Evolutionary conservation across 2,797 vertebrate genomes (phyloP).

Genomic region (Syngnathus acus): DNA sequence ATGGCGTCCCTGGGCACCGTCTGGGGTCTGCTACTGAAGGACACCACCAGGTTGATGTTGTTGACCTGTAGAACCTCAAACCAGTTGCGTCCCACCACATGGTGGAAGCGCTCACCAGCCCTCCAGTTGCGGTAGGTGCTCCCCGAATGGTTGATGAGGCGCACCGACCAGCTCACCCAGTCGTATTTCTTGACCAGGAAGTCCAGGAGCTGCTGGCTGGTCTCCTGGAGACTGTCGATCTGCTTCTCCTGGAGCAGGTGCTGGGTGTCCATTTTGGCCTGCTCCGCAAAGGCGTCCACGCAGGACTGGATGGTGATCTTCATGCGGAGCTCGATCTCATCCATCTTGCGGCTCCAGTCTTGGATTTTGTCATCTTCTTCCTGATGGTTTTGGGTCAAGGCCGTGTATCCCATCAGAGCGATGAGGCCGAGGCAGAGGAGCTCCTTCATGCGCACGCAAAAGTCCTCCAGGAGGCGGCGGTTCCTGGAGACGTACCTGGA

Average conservation of each 20-base stretch:
- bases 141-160: slow-evolving; percentile 63
- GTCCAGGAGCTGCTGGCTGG: slow-evolving; percentile 48
- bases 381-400: slow-evolving; percentile 56
- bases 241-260: slow-evolving; percentile 58
- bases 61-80: slow-evolving; percentile 67
- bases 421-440: slow-evolving; percentile 74
- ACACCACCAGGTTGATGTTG: slow-evolving; percentile 65
- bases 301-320: slow-evolving; percentile 62
- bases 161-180: slow-evolving; percentile 73
- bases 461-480: slow-evolving; percentile 71
- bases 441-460: slow-evolving; percentile 73
- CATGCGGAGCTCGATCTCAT: slow-evolving; percentile 69
- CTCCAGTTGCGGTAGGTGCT: slow-evolving; percentile 65
- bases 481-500: slow-evolving; percentile 61
- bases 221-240: slow-evolving; percentile 42
- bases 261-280: slow-evolving; percentile 57
- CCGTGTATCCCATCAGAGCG: slow-evolving; percentile 63
- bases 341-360: slow-evolving; percentile 65
- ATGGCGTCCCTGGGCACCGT: slow-evolving; percentile 57
- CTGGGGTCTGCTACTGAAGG: slow-evolving; percentile 59
- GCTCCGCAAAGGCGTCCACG: slow-evolving; percentile 61
- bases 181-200: slow-evolving; percentile 70
- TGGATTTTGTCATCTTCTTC: slow-evolving; percentile 61
- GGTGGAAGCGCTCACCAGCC: slow-evolving; percentile 69
- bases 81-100: slow-evolving; percentile 57